Base-by-base conservation (phyloP, 2,113 vertebrate species). In the Suncus etruscus region DNA sequence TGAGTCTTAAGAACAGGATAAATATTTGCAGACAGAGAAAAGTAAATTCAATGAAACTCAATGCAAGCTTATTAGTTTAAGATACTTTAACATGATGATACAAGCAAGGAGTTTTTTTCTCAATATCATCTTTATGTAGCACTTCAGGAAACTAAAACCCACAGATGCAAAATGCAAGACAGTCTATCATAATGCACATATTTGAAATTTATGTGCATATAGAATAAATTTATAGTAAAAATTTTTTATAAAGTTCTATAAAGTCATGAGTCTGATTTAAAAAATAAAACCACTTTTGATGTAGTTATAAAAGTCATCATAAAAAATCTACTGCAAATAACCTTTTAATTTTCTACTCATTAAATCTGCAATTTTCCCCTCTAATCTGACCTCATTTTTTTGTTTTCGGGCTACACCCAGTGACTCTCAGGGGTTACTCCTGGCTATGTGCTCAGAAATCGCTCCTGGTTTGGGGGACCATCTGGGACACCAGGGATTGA, bases 361-460 rank as follows among this genome's bases (percentile, higher is more conserved):
- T 95, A 63, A 93, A 94, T n/a, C 2, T 20, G 11, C 80, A 18
- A 79, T 39, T 32, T 82, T 87, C 78, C 20, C 2, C 45, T 89
- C 84, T 89, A 93, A 90, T 70, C 31, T 70, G 83, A 69, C 54
- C 78, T 61, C 65, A 80, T 88, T 96, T 89, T 89, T 39, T 39
- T 39, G 39, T 39, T 39, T 39, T 39, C 3, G 39, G 39, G 39
- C 39, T 5, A 39, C 39, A 39, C 39, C 39, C 39, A 39, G 39
- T 39, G 39, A 39, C 39, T 39, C 39, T 39, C 3, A 39, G 39
- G 39, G 39, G 39, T 39, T 39, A 39, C 39, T 39, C 39, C 39
- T 39, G 39, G 39, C 39, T 39, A 39, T 39, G 39, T 5, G 39
- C 39, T 39, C 39, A 39, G 39, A 39, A 39, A 39, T 39, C 39